A percentile compares a stretch with the other conserved stretches of the same genome.
These are phyloP conservation scores for Capromys pilorides DNA, from an alignment of 2,797 vertebrate genomes.

Conservation along the genomic window DNA sequence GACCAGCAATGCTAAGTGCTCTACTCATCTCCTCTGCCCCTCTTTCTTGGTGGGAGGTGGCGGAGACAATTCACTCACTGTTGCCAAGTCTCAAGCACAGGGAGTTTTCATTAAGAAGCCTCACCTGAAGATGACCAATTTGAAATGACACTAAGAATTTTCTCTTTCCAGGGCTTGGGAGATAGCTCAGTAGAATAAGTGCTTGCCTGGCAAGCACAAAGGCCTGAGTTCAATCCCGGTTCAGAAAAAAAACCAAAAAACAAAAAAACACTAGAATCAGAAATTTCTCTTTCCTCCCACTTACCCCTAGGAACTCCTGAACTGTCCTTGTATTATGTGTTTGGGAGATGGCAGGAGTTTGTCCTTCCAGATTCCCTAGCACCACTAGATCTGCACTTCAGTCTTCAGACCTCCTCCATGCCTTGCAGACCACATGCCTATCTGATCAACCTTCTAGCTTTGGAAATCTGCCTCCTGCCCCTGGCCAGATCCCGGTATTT, in stretches of 20 bases:
- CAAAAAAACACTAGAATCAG: no score
- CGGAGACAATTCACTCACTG: neutral
- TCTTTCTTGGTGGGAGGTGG: neutral
- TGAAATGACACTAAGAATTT: neutral
- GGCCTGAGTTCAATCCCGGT: no score
- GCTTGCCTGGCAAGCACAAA: no score
- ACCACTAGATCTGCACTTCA: constrained; percentile 21
- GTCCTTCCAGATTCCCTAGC: constrained; percentile 23
- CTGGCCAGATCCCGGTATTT: neutral
- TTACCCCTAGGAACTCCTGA: neutral
- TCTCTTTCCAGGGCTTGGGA: no score
- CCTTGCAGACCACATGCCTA: neutral
- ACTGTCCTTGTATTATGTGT: constrained; percentile 23
- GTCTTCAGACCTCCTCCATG: constrained; percentile 8
- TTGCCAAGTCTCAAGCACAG: neutral
- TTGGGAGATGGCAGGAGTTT: constrained; percentile 9
- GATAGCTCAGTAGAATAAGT: no score
- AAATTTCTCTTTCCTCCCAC: neutral
- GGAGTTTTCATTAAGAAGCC: constrained; percentile 24
- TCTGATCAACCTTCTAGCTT: neutral
- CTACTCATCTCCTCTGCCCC: neutral
- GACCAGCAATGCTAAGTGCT: neutral
- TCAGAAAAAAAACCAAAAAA: no score
- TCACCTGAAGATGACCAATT: constrained; percentile 44
- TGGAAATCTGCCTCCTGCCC: neutral